Evolutionary conservation across 2,797 vertebrate species (phyloP).

Genomic region (Fistularia commersonii): DNA sequence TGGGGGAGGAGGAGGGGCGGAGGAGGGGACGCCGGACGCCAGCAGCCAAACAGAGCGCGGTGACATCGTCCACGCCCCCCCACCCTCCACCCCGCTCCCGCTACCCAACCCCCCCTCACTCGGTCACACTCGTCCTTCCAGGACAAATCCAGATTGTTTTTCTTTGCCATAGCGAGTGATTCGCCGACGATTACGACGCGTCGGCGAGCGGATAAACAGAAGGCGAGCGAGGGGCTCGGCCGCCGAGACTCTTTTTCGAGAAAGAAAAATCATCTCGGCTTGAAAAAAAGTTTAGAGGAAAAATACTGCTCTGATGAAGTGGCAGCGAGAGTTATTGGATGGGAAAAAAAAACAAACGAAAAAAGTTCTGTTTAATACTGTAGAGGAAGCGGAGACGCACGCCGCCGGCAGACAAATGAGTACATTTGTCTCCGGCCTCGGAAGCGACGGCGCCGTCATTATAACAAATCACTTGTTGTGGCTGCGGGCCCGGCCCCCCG

Average conservation of each 20-base stretch:
- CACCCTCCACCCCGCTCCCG: constrained; percentile 59
- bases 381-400: constrained; percentile 20
- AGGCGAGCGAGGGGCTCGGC: too few relatives aligned
- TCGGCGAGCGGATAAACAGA: too few relatives aligned
- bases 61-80: constrained; percentile 58
- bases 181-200: too few relatives aligned
- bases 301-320: constrained; percentile 12
- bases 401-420: constrained; percentile 22
- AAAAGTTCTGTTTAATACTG: constrained; percentile 3
- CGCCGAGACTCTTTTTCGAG: too few relatives aligned
- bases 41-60: constrained; percentile 68
- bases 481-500: constrained; percentile 6
- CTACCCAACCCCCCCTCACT: background rate
- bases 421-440: constrained; percentile 13
- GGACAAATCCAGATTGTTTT: too few relatives aligned
- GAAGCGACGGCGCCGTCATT: constrained; percentile 7
- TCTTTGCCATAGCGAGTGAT: too few relatives aligned
- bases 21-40: constrained; percentile 59
- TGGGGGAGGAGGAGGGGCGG: constrained; percentile 56
- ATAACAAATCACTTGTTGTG: constrained; percentile 26
- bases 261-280: background rate
- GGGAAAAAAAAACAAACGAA: too few relatives aligned
- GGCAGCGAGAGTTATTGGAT: too few relatives aligned
- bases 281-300: too few relatives aligned
- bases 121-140: too few relatives aligned